Evolutionary conservation across 1,140 invertebrate species (phyloP), one percentile per base, ranked within the genome.

Genomic region (Drosophila azteca): DNA sequence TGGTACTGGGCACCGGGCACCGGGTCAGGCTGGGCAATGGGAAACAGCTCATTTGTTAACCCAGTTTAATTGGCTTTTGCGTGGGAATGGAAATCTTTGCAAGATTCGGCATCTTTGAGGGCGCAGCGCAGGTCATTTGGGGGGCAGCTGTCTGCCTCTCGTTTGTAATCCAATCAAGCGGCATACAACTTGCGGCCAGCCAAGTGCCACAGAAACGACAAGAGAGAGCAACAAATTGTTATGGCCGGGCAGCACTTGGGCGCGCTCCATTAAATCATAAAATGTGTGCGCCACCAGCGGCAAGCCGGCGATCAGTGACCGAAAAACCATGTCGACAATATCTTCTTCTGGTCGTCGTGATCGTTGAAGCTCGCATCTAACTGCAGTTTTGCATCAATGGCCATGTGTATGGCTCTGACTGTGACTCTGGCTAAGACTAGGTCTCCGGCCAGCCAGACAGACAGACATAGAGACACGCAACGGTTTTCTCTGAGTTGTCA

Each of bases 321-420:
- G 73, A 75, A 76, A 69, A 80, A 49, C 44, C 51, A 51, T 50
- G 59, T 58, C 46, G 70, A 50, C 45, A 26, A 41, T 44, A 15
- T 43, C 20, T 41, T 20, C 35, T 20, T n/a, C n/a, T 67, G 41
- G 35, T 72, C 54, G 57, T 46, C 43, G 9, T 60, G 41, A 24
- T 72, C 54, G 57, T 46, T 45, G 9, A 13, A 43, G 48, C 71
- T 73, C 77, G 81, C 61, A 74, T 53, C 74, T 85, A 85, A 85
- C 81, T 82, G 81, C 74, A 87, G 79, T 81, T 87, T 80, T 85
- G 78, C 82, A 87, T 87, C 82, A 87, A 78, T 78, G 81, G 24
- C 24, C 24, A 26, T 26, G 24, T 26, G 24, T 6, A 26, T 26
- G 24, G 73, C 61, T 58, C 79, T 79, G 74, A 66, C 45, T 62